Percentiles rank a stretch among this genome's conserved stretches.
These are phyloP conservation scores for Prenolepis imparis DNA, from an alignment of 2,888 invertebrate species.

Conservation along the genomic window DNA sequence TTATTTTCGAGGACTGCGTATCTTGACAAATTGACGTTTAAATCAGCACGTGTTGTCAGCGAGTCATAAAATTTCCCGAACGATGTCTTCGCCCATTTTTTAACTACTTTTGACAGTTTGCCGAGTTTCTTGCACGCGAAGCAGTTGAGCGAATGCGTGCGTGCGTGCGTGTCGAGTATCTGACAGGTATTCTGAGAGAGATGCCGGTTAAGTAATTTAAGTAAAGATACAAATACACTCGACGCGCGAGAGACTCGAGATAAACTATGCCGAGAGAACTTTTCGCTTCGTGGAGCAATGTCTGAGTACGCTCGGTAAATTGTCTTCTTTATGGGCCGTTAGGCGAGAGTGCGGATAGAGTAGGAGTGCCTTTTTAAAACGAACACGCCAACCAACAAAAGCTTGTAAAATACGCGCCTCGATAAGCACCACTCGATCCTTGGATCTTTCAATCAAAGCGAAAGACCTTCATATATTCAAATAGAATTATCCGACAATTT, in stretches of 20 bases:
- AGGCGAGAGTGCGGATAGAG: conserved; percentile 45
- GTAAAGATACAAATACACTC: conserved; percentile 51
- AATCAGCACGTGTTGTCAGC: background rate
- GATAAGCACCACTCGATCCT: conserved; percentile 13
- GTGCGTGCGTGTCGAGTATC: conserved; percentile 31
- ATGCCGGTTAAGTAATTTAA: conserved; percentile 53
- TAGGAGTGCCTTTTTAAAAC: conserved; percentile 49
- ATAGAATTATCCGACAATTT: conserved; percentile 17
- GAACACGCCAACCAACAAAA: conserved; percentile 17
- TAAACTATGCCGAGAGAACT: conserved; percentile 38
- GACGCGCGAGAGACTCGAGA: conserved; percentile 25
- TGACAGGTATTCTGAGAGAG: conserved; percentile 6
- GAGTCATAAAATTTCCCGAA: background rate
- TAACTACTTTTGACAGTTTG: conserved; percentile 28
- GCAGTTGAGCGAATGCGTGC: background rate
- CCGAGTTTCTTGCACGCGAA: conserved; percentile 37
- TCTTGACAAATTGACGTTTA: background rate
- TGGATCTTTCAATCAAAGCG: background rate
- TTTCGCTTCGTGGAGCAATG: conserved; percentile 48
- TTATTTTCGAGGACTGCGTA: background rate
- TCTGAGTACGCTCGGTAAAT: conserved; percentile 49
- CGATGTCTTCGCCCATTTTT: conserved; percentile 19
- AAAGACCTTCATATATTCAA: conserved; percentile 6
- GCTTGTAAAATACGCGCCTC: conserved; percentile 10
- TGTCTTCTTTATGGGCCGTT: conserved; percentile 45